Evolutionary conservation across 2,888 invertebrate genomes (phyloP).

Genomic region (Keiferia lycopersicella): DNA sequence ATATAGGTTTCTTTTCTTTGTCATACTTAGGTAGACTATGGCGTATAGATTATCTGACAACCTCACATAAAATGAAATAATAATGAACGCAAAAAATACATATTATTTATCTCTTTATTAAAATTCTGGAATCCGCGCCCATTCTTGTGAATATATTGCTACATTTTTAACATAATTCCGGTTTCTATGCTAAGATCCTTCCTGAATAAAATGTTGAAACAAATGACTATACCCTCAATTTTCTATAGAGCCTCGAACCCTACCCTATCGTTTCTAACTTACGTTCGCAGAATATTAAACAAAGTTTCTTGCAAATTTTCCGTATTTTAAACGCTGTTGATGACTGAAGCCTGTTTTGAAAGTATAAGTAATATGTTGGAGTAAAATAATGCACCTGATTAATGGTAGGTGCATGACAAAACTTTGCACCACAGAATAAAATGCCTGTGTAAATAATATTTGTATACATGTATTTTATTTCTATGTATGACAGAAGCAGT

Average conservation of each 20-base stretch:
- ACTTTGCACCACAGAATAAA: too few species aligned
- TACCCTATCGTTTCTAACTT: slow-evolving; percentile 48
- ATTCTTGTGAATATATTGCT: not conserved
- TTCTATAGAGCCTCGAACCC: slow-evolving; percentile 39
- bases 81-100: not conserved
- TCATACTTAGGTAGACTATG: too few species aligned
- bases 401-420: too few species aligned
- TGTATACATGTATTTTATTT: not conserved
- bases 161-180: not conserved
- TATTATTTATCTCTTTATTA: not conserved
- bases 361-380: not conserved
- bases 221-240: slow-evolving; percentile 44
- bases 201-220: slow-evolving; percentile 41
- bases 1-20: too few species aligned
- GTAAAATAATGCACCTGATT: not conserved
- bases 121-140: not conserved
- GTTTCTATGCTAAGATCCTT: slow-evolving; percentile 17
- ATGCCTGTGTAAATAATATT: not conserved
- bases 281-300: slow-evolving; percentile 50
- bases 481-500: too few species aligned
- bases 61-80: not conserved
- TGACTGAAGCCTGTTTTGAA: slow-evolving; percentile 19
- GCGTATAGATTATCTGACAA: too few species aligned
- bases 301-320: slow-evolving; percentile 34
- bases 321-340: slow-evolving; percentile 28